Percentiles rank a stretch among this genome's conserved stretches.
These are phyloP conservation scores for Sarcophaga caerulescens DNA, from an alignment of 2,888 invertebrate genomes.

Conservation along the genomic window DNA sequence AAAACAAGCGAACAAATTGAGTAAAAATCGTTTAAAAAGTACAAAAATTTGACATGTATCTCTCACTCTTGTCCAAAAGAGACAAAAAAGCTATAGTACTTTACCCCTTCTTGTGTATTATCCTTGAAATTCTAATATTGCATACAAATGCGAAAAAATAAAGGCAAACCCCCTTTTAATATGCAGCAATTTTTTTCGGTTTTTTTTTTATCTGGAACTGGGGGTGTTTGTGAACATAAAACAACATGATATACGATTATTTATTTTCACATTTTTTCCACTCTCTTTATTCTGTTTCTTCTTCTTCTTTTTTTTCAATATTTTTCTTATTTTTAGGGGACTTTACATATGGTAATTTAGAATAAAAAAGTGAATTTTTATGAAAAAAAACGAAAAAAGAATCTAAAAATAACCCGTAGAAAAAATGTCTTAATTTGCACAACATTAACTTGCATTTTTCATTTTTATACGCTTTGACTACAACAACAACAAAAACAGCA, in stretches of 20 bases:
- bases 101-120: slow-evolving; percentile 6
- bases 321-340: slow-evolving; percentile 54
- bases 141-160: slow-evolving; percentile 20
- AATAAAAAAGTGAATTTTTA: slow-evolving; percentile 35
- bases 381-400: slow-evolving; percentile 7
- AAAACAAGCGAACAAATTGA: slow-evolving; percentile 38
- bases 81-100: slow-evolving; percentile 2
- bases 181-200: not conserved
- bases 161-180: slow-evolving; percentile 57
- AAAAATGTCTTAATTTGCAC: slow-evolving; percentile 71
- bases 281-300: slow-evolving; percentile 45
- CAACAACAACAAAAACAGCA: not conserved
- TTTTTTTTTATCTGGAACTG: not conserved
- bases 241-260: slow-evolving; percentile 68
- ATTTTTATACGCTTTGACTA: slow-evolving; percentile 40
- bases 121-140: slow-evolving; percentile 53
- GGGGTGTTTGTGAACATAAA: slow-evolving; percentile 56
- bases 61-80: slow-evolving; percentile 49
- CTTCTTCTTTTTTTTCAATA: slow-evolving; percentile 1
- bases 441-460: slow-evolving; percentile 70
- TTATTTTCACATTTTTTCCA: slow-evolving; percentile 49
- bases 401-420: slow-evolving; percentile 29
- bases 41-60: slow-evolving; percentile 58
- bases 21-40: slow-evolving; percentile 50
- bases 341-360: slow-evolving; percentile 58